Evolutionary conservation across 1,140 invertebrate genomes (phyloP).

Genomic region (Drosophila littoralis): DNA sequence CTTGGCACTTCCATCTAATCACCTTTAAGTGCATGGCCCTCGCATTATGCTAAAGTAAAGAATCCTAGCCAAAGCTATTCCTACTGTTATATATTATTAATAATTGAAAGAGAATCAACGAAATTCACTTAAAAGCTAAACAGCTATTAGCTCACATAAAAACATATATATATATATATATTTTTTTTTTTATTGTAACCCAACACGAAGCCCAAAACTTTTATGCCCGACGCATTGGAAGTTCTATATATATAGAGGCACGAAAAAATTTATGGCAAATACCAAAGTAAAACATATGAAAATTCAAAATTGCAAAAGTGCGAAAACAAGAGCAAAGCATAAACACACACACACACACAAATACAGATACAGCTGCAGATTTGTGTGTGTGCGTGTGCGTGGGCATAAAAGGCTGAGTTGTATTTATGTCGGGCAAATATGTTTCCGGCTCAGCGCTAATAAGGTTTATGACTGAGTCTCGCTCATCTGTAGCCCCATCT

Average conservation of each 20-base stretch:
- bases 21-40: too few species aligned
- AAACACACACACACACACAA: slow-evolving; percentile 11
- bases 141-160: too few species aligned
- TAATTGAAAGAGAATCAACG: background rate
- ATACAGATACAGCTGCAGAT: background rate
- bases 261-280: slow-evolving; percentile 47
- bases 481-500: slow-evolving; percentile 22
- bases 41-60: too few species aligned
- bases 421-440: slow-evolving; percentile 81
- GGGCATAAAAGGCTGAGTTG: slow-evolving; percentile 61
- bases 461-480: slow-evolving; percentile 71
- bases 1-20: too few species aligned
- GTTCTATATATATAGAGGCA: slow-evolving; percentile 29
- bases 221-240: slow-evolving; percentile 21
- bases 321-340: slow-evolving; percentile 61
- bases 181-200: background rate
- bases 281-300: slow-evolving; percentile 58
- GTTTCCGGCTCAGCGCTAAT: slow-evolving; percentile 80
- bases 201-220: background rate
- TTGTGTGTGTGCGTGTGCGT: background rate
- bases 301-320: slow-evolving; percentile 74
- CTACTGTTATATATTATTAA: background rate
- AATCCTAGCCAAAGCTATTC: background rate
- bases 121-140: background rate
- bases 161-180: too few species aligned